Evolutionary conservation across 2,888 invertebrate genomes (phyloP).

Genomic region (Sericinus montela): DNA sequence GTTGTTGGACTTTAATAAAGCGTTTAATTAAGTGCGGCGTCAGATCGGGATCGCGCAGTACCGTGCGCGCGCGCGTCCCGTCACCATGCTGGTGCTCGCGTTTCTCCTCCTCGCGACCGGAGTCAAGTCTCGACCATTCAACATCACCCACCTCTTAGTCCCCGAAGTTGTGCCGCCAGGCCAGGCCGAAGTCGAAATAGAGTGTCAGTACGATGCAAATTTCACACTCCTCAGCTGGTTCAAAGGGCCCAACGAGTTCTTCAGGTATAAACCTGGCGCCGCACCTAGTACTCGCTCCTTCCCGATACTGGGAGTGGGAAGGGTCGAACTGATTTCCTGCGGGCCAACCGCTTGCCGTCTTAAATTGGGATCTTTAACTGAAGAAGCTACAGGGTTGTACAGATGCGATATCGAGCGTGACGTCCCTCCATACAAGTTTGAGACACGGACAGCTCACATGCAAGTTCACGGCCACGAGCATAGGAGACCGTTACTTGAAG

Average conservation of each 20-base stretch:
- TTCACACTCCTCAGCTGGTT: constrained; percentile 69
- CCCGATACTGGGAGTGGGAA: constrained; percentile 56
- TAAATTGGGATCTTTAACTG: constrained; percentile 52
- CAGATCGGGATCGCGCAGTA: constrained; percentile 50
- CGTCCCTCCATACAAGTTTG: constrained; percentile 57
- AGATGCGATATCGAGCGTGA: constrained; percentile 65
- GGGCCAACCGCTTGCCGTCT: constrained; percentile 59
- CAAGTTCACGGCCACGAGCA: constrained; percentile 51
- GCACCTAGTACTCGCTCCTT: constrained; percentile 60
- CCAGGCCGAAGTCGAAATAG: constrained; percentile 55
- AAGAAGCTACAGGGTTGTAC: constrained; percentile 62
- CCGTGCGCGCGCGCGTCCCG: constrained; percentile 52
- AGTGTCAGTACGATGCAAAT: constrained; percentile 67
- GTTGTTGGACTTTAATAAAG: constrained; percentile 76
- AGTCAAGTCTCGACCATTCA: constrained; percentile 43
- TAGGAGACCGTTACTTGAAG: constrained; percentile 55
- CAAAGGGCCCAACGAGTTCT: constrained; percentile 63
- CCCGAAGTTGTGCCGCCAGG: constrained; percentile 49
- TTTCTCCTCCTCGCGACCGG: constrained; percentile 34
- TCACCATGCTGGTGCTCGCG: constrained; percentile 53
- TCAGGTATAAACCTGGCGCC: constrained; percentile 59
- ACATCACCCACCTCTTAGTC: constrained; percentile 57
- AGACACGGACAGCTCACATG: constrained; percentile 55
- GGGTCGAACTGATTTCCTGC: constrained; percentile 53
- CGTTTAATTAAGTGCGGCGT: constrained; percentile 68